A percentile compares a stretch with the other conserved stretches of the same genome.
Conservation (phyloP, 1,140 invertebrate genomes). For the Pachyrhynchus sulphureomaculatus region DNA sequence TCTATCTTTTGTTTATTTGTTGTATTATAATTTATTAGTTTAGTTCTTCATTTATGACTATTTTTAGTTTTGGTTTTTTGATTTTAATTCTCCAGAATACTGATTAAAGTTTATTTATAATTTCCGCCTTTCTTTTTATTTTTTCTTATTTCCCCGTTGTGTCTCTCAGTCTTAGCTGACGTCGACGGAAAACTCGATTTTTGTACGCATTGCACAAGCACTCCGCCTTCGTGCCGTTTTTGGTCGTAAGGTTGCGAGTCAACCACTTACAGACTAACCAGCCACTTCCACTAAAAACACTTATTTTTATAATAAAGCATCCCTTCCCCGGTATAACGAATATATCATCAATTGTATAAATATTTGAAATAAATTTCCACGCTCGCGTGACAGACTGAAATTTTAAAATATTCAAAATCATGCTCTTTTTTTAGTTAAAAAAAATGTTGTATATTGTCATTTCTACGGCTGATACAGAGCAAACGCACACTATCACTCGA, state of each 20-base stretch:
- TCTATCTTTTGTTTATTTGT: constrained; percentile 30
- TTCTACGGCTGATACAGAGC: constrained; percentile 13
- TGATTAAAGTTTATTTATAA: constrained; percentile 42
- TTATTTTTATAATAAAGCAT: constrained; percentile 41
- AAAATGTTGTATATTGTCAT: neutral
- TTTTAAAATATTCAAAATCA: constrained; percentile 4
- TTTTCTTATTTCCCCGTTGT: constrained; percentile 37
- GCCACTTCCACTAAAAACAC: constrained; percentile 43
- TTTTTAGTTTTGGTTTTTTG: constrained; percentile 37
- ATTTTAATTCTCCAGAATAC: constrained; percentile 35
- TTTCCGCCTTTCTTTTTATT: constrained; percentile 35
- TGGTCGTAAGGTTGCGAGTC: constrained; percentile 1
- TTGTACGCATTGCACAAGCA: constrained; percentile 42
- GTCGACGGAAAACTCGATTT: constrained; percentile 31
- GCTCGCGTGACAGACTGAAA: constrained; percentile 28
- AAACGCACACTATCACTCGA: constrained; percentile 41
- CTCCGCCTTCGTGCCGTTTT: constrained; percentile 16
- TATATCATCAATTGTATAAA: constrained; percentile 3
- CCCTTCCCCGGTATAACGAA: constrained; percentile 40
- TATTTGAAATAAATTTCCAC: neutral
- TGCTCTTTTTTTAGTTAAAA: constrained; percentile 2
- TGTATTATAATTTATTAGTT: constrained; percentile 41
- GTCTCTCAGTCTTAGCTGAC: constrained; percentile 44
- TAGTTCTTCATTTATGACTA: constrained; percentile 38
- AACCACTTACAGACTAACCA: constrained; percentile 43